These are phyloP conservation scores for Eilema griseolum DNA, from an alignment of 2,888 invertebrate genomes.

Conservation along the genomic window DNA sequence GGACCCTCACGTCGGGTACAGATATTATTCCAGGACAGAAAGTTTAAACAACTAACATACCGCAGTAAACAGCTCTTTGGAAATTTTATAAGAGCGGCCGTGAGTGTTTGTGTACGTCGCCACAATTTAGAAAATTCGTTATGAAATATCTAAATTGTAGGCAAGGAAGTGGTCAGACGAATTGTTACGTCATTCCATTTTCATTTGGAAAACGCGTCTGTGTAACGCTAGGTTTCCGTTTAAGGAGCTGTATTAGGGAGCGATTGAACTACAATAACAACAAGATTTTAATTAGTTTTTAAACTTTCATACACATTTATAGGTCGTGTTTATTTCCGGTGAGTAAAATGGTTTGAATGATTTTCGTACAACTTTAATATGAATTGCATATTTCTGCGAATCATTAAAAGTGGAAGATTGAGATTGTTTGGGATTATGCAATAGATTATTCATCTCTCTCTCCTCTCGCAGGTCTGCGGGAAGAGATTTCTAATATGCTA, in stretches of 20 bases:
- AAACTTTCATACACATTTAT: background rate
- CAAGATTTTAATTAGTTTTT: background rate
- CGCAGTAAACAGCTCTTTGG: background rate
- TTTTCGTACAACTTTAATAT: too few species aligned
- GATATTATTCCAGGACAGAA: conserved; percentile 8
- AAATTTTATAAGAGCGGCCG: background rate
- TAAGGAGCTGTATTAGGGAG: background rate
- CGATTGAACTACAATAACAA: background rate
- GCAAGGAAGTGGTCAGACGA: background rate
- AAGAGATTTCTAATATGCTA: too few species aligned
- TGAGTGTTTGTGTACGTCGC: conserved; percentile 8
- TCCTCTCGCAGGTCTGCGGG: too few species aligned
- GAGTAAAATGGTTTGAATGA: too few species aligned
- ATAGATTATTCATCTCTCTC: too few species aligned
- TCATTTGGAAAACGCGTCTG: background rate
- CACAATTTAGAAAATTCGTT: background rate
- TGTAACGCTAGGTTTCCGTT: background rate
- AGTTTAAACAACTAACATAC: conserved; percentile 3
- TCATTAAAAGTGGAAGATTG: too few species aligned
- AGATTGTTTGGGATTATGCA: too few species aligned
- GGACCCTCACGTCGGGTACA: conserved; percentile 12
- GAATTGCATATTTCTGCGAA: too few species aligned
- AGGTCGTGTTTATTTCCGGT: too few species aligned
- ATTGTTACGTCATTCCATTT: conserved; percentile 4
- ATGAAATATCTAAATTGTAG: background rate